Base-by-base conservation (phyloP, 2,797 vertebrate species). In the Microctenopoma stevenorrisi region DNA sequence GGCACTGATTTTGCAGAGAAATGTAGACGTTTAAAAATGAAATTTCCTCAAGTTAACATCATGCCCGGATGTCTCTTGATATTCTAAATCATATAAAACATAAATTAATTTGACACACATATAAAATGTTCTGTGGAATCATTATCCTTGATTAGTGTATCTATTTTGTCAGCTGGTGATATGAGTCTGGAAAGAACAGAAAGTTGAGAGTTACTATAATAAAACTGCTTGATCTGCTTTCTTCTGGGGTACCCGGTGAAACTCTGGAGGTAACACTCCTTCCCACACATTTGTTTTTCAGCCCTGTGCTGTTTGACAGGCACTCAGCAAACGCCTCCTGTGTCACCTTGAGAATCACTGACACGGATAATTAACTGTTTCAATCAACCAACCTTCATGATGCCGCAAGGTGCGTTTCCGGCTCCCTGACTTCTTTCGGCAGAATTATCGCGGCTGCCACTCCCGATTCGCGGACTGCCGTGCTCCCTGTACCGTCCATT, bases 381-480 rank as follows among this genome's bases (percentile, higher is more conserved):
- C 26, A 49, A 56, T 54, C 53, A 57, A 91, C 93, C 82, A 78
- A 95, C 94, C 94, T 95, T 95, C 94, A 95, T 95, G 81, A 95
- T 95, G 85, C 94, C 92, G 89, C 94, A 95, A 75, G 94, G 94
- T 86, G 90, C 60, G 91, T 75, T 92, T 68, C 80, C 93, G 56
- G 86, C 82, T 61, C 83, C 88, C 28, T 84, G 92, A 64, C 71
- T 91, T 44, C 94, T 91, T 78, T 95, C 94, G 0, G 93, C 72
- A 28, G 94, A 95, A 75, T 88, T 83, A 64, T 94, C 94, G 1
- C 94, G 90, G 84, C 91, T 93, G 79, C 91, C 86, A 40, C 85
- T 82, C 75, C 90, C 89, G 72, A 80, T 83, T 74, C 88, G 28
- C 3, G 92, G 90, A 56, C 92, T 91, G 79, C 91, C 35, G 69